Evolutionary conservation across 2,888 invertebrate genomes (phyloP).

Genomic region (Cantharis flavilabris): DNA sequence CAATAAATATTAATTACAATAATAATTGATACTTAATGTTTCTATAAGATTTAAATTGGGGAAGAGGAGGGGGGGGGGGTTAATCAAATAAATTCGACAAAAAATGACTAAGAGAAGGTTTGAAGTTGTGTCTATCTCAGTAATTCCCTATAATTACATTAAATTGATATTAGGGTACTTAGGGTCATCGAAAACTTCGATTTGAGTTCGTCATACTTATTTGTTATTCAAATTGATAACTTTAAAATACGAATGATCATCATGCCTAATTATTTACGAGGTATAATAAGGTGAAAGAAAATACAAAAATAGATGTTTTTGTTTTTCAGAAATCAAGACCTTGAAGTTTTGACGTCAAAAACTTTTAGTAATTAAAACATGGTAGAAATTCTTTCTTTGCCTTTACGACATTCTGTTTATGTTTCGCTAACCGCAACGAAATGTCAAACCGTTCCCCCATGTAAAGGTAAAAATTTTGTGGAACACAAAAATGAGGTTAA

Average conservation of each 20-base stretch:
- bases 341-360: background rate
- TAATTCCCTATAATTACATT: background rate
- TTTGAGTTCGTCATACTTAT: background rate
- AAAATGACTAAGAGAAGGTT: background rate
- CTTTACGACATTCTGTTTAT: no score
- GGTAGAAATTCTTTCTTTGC: background rate
- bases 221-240: background rate
- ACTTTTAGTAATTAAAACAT: background rate
- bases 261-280: background rate
- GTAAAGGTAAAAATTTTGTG: background rate
- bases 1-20: background rate
- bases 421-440: background rate
- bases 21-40: background rate
- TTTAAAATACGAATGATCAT: background rate
- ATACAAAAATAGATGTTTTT: background rate
- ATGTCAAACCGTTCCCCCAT: no score
- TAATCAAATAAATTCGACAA: background rate
- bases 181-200: background rate
- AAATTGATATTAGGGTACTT: background rate
- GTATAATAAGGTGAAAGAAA: background rate
- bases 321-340: background rate
- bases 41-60: background rate
- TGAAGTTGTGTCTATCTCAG: background rate
- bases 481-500: background rate
- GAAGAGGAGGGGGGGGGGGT: background rate